These are phyloP conservation scores for Daptonema setosum DNA, from an alignment of 2,888 invertebrate genomes.

Conservation along the genomic window DNA sequence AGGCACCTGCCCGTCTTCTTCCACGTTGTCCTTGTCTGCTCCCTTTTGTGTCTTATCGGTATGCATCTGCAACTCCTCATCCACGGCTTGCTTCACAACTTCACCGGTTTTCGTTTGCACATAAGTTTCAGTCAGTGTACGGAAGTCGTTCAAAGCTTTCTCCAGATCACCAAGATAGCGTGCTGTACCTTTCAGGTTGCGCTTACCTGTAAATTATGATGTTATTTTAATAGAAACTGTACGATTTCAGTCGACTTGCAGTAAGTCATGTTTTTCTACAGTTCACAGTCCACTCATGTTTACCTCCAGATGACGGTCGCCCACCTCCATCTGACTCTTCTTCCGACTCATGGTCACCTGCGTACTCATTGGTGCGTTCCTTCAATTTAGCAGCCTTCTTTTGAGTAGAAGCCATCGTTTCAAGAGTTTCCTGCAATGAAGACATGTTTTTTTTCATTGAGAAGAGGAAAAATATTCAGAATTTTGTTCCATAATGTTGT, in stretches of 20 bases:
- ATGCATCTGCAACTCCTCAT: background rate
- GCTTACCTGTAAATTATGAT: background rate
- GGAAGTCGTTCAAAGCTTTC: slow-evolving; percentile 3
- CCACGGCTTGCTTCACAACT: background rate
- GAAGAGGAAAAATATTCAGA: no score
- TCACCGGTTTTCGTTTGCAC: background rate
- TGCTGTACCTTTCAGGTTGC: background rate
- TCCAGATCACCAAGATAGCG: slow-evolving; percentile 4
- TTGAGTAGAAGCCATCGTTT: background rate
- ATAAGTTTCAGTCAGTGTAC: slow-evolving; percentile 3
- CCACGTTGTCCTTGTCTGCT: no score
- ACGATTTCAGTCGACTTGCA: no score
- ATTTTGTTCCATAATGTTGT: no score
- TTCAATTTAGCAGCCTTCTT: background rate
- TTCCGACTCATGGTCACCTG: background rate
- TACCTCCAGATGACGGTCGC: background rate
- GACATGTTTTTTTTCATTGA: background rate
- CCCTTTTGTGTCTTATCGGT: no score
- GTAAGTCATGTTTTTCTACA: no score
- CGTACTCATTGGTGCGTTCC: background rate
- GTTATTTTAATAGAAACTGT: no score
- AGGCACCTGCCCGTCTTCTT: no score
- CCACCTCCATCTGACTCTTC: background rate
- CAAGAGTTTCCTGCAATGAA: background rate
- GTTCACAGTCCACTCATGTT: no score